A percentile compares a stretch with the other conserved stretches of the same genome.
Conservation (phyloP, 1,140 invertebrate species). For the Conus betulinus region DNA sequence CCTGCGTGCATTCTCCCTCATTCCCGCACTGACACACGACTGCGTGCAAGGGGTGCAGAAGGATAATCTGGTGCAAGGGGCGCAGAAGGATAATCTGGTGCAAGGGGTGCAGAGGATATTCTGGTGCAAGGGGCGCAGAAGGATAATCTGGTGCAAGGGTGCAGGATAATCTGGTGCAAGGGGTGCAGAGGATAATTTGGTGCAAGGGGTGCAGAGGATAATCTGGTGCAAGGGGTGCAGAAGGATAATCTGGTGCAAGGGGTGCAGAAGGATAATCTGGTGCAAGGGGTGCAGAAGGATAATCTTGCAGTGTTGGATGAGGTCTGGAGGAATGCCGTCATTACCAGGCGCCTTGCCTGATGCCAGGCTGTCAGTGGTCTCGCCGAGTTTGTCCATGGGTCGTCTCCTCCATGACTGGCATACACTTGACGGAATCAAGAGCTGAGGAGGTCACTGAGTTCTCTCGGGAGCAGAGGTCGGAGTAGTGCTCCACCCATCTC, state of each 20-base stretch:
- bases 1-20: neutral
- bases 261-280: too few species aligned
- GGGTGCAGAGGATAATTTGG: too few species aligned
- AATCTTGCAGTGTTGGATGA: conserved; percentile 9
- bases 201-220: too few species aligned
- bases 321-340: conserved; percentile 16
- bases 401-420: neutral
- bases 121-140: too few species aligned
- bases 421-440: conserved; percentile 23
- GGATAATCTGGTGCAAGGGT: too few species aligned
- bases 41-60: too few species aligned
- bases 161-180: too few species aligned
- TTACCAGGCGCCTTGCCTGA: conserved; percentile 14
- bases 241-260: too few species aligned
- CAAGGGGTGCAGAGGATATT: too few species aligned
- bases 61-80: too few species aligned
- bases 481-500: conserved; percentile 42
- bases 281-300: too few species aligned
- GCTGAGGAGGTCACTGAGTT: conserved; percentile 26
- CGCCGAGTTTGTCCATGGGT: neutral
- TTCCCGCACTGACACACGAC: neutral
- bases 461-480: conserved; percentile 35
- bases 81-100: too few species aligned
- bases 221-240: conserved; percentile 1
- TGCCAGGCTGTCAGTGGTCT: neutral